A percentile compares a stretch with the other conserved stretches of the same genome.
Evolutionary conservation across 2,888 invertebrate species (phyloP).

Genomic region (Erynnis tages): DNA sequence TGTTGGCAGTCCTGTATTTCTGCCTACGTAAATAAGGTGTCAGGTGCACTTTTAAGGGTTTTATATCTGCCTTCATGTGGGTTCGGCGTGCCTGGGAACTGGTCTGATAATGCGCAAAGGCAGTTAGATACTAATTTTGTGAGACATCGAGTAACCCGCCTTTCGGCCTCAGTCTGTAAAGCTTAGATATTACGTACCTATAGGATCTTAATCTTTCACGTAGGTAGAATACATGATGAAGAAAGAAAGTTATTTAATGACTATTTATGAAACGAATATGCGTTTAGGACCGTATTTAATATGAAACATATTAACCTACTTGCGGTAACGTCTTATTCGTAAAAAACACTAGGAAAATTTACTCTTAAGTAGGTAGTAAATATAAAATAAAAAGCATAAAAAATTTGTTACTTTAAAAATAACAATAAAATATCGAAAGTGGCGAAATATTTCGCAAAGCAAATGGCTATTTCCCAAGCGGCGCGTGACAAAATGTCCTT

Average conservation of each 20-base stretch:
- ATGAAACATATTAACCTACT: too few species aligned
- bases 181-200: conserved; percentile 31
- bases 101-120: conserved; percentile 64
- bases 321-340: too few species aligned
- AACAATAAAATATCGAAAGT: conserved; percentile 33
- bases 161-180: conserved; percentile 51
- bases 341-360: too few species aligned
- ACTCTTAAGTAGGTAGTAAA: conserved; percentile 23
- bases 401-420: conserved; percentile 34
- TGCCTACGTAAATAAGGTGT: conserved; percentile 62
- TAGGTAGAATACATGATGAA: neutral
- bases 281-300: too few species aligned
- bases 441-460: conserved; percentile 45
- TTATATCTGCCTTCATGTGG: conserved; percentile 57
- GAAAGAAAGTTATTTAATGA: too few species aligned
- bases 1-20: conserved; percentile 47
- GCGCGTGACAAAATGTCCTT: conserved; percentile 45
- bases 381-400: conserved; percentile 35
- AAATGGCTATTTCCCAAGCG: conserved; percentile 44
- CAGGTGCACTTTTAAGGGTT: conserved; percentile 57
- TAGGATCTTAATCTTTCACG: conserved; percentile 39
- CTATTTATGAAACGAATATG: too few species aligned
- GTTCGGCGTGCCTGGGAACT: conserved; percentile 55
- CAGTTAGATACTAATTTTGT: conserved; percentile 75
- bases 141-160: conserved; percentile 64